These are phyloP conservation scores for Globia sparganii DNA, from an alignment of 2,888 invertebrate genomes.

Conservation along the genomic window DNA sequence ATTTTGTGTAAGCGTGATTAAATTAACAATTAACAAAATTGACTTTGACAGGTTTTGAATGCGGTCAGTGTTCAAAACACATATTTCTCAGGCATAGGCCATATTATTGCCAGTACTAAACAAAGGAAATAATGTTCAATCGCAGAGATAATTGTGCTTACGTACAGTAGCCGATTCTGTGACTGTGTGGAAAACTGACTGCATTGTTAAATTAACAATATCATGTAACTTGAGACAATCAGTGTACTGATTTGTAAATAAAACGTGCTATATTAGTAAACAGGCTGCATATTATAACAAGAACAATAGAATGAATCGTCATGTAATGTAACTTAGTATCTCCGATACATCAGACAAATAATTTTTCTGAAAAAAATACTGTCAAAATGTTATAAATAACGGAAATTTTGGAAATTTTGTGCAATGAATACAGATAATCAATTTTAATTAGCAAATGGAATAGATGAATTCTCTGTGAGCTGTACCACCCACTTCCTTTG, in stretches of 20 bases:
- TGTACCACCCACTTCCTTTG: neutral
- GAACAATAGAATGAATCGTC: neutral
- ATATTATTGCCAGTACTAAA: neutral
- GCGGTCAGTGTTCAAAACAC: too few species aligned
- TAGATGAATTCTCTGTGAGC: neutral
- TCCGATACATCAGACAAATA: neutral
- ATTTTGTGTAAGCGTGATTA: neutral
- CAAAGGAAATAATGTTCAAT: conserved; percentile 7
- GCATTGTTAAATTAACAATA: conserved; percentile 16
- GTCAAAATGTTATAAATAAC: neutral
- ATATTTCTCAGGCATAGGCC: neutral
- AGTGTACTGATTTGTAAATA: conserved; percentile 15
- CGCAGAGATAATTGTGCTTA: neutral
- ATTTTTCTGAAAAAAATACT: neutral
- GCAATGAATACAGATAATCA: neutral
- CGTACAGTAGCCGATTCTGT: neutral
- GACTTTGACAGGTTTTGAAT: neutral
- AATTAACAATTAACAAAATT: neutral
- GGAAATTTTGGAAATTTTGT: neutral
- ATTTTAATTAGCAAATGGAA: neutral
- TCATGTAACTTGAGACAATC: conserved; percentile 1
- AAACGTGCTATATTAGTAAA: neutral
- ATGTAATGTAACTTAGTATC: neutral
- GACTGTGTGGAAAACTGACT: neutral
- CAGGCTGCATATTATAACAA: neutral